Conservation (phyloP, 2,888 invertebrate genomes). For the Dryadula phaetusa region DNA sequence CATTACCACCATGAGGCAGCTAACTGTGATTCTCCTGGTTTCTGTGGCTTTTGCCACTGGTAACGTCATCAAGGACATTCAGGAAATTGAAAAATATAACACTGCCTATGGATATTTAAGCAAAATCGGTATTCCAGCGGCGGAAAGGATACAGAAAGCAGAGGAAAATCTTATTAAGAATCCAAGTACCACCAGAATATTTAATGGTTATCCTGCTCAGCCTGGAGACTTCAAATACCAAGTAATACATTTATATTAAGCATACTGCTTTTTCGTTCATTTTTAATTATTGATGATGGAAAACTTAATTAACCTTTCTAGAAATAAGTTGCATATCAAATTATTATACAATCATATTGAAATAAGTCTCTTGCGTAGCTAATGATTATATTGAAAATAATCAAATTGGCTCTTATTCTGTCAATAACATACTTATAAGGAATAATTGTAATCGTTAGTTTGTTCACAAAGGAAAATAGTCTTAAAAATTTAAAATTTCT, state of each 20-base stretch:
- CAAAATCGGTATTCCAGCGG: slow-evolving; percentile 58
- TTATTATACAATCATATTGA: too few relatives aligned
- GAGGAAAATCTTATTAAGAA: slow-evolving; percentile 49
- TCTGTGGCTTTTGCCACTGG: background rate
- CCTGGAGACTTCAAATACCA: slow-evolving; percentile 15
- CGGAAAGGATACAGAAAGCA: slow-evolving; percentile 54
- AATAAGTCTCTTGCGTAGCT: too few relatives aligned
- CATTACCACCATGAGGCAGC: slow-evolving; percentile 1
- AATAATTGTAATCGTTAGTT: too few relatives aligned
- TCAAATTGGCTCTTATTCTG: too few relatives aligned
- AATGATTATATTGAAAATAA: too few relatives aligned
- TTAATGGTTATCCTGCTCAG: slow-evolving; percentile 2
- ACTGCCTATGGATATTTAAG: slow-evolving; percentile 58
- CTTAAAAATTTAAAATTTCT: too few relatives aligned
- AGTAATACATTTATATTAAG: slow-evolving; percentile 2
- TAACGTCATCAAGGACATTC: background rate
- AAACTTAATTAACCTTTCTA: too few relatives aligned
- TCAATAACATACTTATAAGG: too few relatives aligned
- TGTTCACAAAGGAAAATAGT: too few relatives aligned
- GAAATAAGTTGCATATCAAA: too few relatives aligned
- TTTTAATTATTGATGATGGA: too few relatives aligned
- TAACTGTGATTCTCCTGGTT: slow-evolving; percentile 1
- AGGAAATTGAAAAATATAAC: slow-evolving; percentile 18
- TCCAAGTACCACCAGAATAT: slow-evolving; percentile 16
- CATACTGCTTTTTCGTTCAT: too few relatives aligned